Conservation (phyloP, 2,888 invertebrate species). For the Subacronicta megacephala region DNA sequence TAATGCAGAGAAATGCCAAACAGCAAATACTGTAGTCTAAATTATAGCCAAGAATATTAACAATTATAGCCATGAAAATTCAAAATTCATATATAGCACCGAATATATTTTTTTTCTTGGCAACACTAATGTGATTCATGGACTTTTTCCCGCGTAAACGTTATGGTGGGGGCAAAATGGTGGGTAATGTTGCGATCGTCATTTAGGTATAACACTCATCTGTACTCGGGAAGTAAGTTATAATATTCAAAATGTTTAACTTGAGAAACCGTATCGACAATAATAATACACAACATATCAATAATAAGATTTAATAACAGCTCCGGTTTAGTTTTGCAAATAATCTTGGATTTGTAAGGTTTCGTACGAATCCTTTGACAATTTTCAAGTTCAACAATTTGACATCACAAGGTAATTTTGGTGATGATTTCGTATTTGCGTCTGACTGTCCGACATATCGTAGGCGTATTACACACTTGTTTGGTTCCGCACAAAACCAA, state of each 20-base stretch:
- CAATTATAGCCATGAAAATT: too few relatives aligned
- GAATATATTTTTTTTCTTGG: conserved; percentile 18
- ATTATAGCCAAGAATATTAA: conserved; percentile 15
- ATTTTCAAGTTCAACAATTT: too few relatives aligned
- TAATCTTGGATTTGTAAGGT: neutral
- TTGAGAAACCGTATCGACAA: conserved; percentile 53
- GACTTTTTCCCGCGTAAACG: conserved; percentile 22
- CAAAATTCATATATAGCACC: too few relatives aligned
- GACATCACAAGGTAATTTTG: too few relatives aligned
- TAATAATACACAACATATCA: conserved; percentile 51
- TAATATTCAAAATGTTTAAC: conserved; percentile 59
- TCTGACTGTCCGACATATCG: conserved; percentile 3
- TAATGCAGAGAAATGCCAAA: neutral
- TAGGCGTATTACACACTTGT: too few relatives aligned
- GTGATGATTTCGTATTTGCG: neutral
- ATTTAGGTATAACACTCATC: conserved; percentile 35
- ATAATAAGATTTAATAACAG: conserved; percentile 45
- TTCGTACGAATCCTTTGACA: neutral
- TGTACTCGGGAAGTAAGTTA: conserved; percentile 43
- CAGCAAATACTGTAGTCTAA: neutral
- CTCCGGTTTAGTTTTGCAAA: conserved; percentile 14
- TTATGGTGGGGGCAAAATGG: conserved; percentile 49
- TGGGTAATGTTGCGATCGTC: conserved; percentile 35
- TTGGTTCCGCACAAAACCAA: too few relatives aligned
- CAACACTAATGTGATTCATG: conserved; percentile 23